A percentile compares a stretch with the other conserved stretches of the same genome.
These are phyloP conservation scores for Melanotaenia pygmaea DNA, from an alignment of 2,797 vertebrate genomes.

Conservation along the genomic window DNA sequence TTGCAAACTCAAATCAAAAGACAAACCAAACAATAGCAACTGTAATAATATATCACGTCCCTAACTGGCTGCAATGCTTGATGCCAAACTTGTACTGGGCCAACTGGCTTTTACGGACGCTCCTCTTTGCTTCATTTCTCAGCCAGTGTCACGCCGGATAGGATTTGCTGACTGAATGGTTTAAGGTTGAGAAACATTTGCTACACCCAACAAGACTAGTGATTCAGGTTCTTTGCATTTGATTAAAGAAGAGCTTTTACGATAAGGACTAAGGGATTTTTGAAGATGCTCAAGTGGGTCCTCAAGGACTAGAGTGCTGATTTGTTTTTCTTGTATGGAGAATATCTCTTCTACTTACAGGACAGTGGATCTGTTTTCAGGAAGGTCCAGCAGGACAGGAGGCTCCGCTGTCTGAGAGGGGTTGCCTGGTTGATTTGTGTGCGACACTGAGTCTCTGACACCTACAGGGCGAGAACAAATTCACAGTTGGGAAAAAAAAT, in stretches of 20 bases:
- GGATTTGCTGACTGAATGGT: constrained; percentile 14
- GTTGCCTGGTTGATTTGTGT: constrained; percentile 85
- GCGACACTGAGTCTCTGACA: constrained; percentile 93
- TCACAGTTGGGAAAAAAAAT: background rate
- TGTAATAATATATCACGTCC: background rate
- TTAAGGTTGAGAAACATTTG: constrained; percentile 18
- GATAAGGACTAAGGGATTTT: background rate
- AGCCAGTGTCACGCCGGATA: constrained; percentile 4
- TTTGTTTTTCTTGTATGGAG: background rate
- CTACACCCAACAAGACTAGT: constrained; percentile 2
- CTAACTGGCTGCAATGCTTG: background rate
- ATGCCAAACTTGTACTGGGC: constrained; percentile 4
- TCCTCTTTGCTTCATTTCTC: constrained; percentile 4
- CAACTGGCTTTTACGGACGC: constrained; percentile 18
- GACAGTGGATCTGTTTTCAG: constrained; percentile 87
- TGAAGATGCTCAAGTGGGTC: background rate
- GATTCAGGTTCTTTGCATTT: constrained; percentile 18
- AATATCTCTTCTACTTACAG: constrained; percentile 81
- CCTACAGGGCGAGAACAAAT: constrained; percentile 76
- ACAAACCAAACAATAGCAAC: constrained; percentile 1
- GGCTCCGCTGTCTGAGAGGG: constrained; percentile 85
- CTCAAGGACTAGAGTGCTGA: background rate
- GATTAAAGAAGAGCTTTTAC: background rate
- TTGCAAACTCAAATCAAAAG: background rate
- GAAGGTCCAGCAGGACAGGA: constrained; percentile 88